Evolutionary conservation across 64 coral and sea anemone genomes (phyloP).

Genomic region (Pocillopora verrucosa): DNA sequence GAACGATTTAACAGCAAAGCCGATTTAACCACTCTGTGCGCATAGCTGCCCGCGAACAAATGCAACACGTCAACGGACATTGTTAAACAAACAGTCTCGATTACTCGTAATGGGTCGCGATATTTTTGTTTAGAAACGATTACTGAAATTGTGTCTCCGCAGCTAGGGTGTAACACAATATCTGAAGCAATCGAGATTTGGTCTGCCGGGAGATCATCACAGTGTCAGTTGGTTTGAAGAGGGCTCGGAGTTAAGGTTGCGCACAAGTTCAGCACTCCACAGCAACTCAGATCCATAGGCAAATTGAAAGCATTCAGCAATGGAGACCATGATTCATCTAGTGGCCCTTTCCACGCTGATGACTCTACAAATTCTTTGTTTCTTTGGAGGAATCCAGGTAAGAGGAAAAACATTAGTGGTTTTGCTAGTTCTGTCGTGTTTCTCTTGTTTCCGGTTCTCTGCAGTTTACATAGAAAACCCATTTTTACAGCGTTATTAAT

Average conservation of each 20-base stretch:
- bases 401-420: constrained; percentile 15
- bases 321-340: not conserved
- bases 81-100: constrained; percentile 48
- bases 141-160: constrained; percentile 37
- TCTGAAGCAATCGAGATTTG: constrained; percentile 5
- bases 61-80: constrained; percentile 12
- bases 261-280: not conserved
- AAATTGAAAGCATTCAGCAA: not conserved
- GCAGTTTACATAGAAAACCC: constrained; percentile 44
- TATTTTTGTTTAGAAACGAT: constrained; percentile 52
- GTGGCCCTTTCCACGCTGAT: not conserved
- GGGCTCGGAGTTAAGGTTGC: not conserved
- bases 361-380: constrained; percentile 16
- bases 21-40: constrained; percentile 1
- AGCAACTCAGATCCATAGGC: not conserved
- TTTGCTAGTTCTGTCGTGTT: not conserved
- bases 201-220: constrained; percentile 3
- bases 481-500: constrained; percentile 23
- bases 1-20: not conserved
- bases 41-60: constrained; percentile 4
- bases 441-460: constrained; percentile 8
- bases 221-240: not conserved
- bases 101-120: constrained; percentile 47
- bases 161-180: constrained; percentile 42
- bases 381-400: constrained; percentile 16